Percentiles rank a stretch among this genome's conserved stretches.
Conservation (phyloP, 2,888 invertebrate species). For the Leucophenga maculata region DNA sequence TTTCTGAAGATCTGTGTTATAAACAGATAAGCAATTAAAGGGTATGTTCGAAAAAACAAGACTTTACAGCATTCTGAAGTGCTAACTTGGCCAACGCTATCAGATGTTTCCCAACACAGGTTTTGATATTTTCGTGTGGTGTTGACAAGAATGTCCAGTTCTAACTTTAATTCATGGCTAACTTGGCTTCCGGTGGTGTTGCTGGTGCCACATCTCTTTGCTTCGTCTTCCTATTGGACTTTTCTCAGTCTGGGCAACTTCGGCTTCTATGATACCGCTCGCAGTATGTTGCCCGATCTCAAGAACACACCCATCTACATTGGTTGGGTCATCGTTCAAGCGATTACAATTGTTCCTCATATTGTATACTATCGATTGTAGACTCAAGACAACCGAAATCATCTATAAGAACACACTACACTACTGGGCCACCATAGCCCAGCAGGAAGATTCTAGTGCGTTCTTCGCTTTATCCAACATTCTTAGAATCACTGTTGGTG, state of each 20-base stretch:
- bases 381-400: constrained; percentile 85
- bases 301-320: constrained; percentile 93
- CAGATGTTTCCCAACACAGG: constrained; percentile 95
- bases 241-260: constrained; percentile 92
- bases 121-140: constrained; percentile 75
- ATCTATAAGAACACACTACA: constrained; percentile 93
- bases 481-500: constrained; percentile 94
- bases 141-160: constrained; percentile 92
- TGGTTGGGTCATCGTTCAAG: constrained; percentile 95
- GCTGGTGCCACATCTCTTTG: constrained; percentile 94
- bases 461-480: constrained; percentile 98
- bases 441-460: constrained; percentile 85
- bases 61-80: constrained; percentile 88
- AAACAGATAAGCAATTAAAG: constrained; percentile 94
- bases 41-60: constrained; percentile 91
- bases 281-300: constrained; percentile 92
- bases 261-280: constrained; percentile 96
- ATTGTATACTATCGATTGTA: constrained; percentile 97
- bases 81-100: constrained; percentile 96
- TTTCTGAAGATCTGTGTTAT: too few species aligned
- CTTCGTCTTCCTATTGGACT: constrained; percentile 96
- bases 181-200: constrained; percentile 93
- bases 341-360: constrained; percentile 89
- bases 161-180: constrained; percentile 89
- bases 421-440: constrained; percentile 90